Evolutionary conservation across 2,797 vertebrate genomes (phyloP).

Genomic region (Coregonus suidteri): DNA sequence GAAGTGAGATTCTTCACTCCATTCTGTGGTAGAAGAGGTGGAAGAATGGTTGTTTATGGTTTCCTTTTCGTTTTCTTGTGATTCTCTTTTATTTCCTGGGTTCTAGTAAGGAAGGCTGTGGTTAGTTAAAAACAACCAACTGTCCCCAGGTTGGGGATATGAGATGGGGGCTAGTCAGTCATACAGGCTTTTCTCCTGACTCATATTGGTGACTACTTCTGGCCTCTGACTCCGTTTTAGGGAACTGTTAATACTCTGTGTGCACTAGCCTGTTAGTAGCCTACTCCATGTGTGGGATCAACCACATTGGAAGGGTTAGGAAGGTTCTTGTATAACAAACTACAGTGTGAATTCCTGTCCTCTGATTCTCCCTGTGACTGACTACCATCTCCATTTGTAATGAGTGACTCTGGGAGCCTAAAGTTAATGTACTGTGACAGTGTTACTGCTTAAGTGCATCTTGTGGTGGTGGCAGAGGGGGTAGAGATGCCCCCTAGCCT

Average conservation of each 20-base stretch:
- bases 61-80: constrained; percentile 47
- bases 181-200: constrained; percentile 10
- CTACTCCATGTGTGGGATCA: too few relatives aligned
- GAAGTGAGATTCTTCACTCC: constrained; percentile 70
- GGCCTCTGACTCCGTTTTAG: not conserved
- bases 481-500: not conserved
- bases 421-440: not conserved
- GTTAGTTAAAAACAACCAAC: not conserved
- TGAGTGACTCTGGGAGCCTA: not conserved
- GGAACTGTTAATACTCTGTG: too few relatives aligned
- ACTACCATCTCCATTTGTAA: not conserved
- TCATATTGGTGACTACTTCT: constrained; percentile 46
- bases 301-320: too few relatives aligned
- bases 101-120: constrained; percentile 7
- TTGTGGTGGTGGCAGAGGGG: not conserved
- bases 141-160: constrained; percentile 12
- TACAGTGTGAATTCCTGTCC: not conserved
- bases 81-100: constrained; percentile 52
- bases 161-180: constrained; percentile 26
- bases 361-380: not conserved
- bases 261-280: too few relatives aligned
- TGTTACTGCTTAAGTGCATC: not conserved
- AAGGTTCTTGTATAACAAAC: too few relatives aligned
- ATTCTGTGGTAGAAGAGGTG: constrained; percentile 46
- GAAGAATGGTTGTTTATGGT: not conserved